These are phyloP conservation scores for Rhaphigaster nebulosa DNA, from an alignment of 2,888 invertebrate species.

Conservation along the genomic window DNA sequence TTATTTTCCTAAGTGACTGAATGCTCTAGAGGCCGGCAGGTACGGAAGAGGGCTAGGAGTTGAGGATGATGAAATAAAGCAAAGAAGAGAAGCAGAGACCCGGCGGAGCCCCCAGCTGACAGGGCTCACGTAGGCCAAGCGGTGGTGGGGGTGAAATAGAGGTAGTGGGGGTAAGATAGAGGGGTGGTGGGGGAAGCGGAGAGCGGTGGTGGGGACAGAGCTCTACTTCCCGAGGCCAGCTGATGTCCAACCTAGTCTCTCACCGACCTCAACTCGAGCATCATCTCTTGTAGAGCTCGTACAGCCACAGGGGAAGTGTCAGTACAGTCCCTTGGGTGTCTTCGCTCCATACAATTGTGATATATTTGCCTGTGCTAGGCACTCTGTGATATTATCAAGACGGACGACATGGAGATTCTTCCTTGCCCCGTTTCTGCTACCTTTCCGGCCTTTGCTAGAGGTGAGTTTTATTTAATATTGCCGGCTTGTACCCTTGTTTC, in stretches of 20 bases:
- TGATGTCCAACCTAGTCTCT: slow-evolving; percentile 48
- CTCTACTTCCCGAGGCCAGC: slow-evolving; percentile 57
- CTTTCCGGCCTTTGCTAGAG: slow-evolving; percentile 60
- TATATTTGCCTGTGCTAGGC: slow-evolving; percentile 54
- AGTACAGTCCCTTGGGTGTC: neutral
- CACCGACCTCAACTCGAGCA: neutral
- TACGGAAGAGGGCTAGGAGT: slow-evolving; percentile 16
- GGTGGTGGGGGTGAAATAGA: slow-evolving; percentile 7
- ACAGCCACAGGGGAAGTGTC: slow-evolving; percentile 46
- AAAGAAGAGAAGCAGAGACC: slow-evolving; percentile 35
- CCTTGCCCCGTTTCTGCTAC: slow-evolving; percentile 58
- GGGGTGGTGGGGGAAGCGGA: slow-evolving; percentile 44
- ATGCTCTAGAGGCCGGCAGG: neutral
- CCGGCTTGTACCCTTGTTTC: slow-evolving; percentile 20
- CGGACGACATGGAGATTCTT: slow-evolving; percentile 61
- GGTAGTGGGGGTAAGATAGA: neutral
- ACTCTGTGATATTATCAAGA: slow-evolving; percentile 53
- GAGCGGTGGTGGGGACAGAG: slow-evolving; percentile 37
- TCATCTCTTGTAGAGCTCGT: slow-evolving; percentile 37
- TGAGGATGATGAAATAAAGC: slow-evolving; percentile 27
- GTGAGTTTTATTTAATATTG: slow-evolving; percentile 56
- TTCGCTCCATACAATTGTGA: slow-evolving; percentile 49
- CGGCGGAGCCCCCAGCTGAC: slow-evolving; percentile 52
- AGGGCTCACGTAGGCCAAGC: slow-evolving; percentile 50
- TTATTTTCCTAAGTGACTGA: neutral